Evolutionary conservation across 2,888 invertebrate species (phyloP), one percentile per base, ranked within the genome.

Genomic region (Sussaba pulchella): DNA sequence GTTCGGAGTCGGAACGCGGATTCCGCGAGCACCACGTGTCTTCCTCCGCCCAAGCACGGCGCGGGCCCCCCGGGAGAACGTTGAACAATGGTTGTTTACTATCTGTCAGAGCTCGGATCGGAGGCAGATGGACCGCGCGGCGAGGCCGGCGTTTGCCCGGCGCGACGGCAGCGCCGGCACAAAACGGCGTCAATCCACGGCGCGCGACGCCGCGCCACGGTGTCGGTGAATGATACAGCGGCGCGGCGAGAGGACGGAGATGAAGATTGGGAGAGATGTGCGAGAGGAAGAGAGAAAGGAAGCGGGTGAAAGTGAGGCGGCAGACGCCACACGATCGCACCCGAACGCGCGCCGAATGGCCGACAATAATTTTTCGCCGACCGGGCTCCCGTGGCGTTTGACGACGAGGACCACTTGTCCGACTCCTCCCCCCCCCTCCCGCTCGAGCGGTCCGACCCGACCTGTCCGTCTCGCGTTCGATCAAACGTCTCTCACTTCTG

Each of bases 31-130:
- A 64, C 74, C 79, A 80, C 76, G 75, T 80, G 79, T n/a, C 59
- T 74, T 31, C n/a, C 59, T 59, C 54, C 36, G 64, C 47, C 54
- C 52, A 39, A n/a, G n/a, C n/a, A n/a, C n/a, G n/a, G 12, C 61
- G 57, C 64, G 54, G 36, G 36, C 50, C 41, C 64, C 41, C 63
- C 64, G 70, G 52, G 77, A 74, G 78, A 31, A 31, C 73, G 64
- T n/a, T 75, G 82, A 82, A 82, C 80, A 80, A 82, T 80, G 82
- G 78, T 85, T 88, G 89, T 89, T 89, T 89, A 89, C 89, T 87
- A 86, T 85, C 88, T 87, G 88, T 89, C 88, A 87, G 74, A 50
- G 72, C n/a, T n/a, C n/a, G 45, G 71, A 45, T 14, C 41, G 5
- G 39, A 59, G 12, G 61, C 45, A n/a, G 24, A 21, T 24, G 66